Base-by-base conservation (phyloP, 2,888 invertebrate species). In the Caenorhabditis sp. region DNA sequence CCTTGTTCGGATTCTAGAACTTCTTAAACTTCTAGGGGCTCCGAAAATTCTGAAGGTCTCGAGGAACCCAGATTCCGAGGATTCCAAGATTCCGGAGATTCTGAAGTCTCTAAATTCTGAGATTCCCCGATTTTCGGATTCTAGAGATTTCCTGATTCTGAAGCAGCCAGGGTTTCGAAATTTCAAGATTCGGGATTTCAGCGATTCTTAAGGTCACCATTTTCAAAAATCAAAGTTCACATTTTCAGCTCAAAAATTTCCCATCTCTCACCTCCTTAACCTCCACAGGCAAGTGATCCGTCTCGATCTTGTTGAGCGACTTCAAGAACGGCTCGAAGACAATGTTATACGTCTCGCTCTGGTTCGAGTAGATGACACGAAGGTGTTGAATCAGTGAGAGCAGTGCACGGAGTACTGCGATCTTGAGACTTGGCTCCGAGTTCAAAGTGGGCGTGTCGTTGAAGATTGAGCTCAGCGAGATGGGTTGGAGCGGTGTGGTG, bases 261-360 rank as follows among this genome's bases (percentile, higher is more conserved):
- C 1, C n/a, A 31, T 6, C 7, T 31, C 31, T 31, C 2, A 47
- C 47, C 10, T 86, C 87, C 12, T 31, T 28, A 10, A 85, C n/a
- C 16, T 74, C 64, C 12, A 35, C 64, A 3, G 86, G 82, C 38
- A 87, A 64, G n/a, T 56, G 12, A 12, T 56, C 38, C 4, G 77
- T 72, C 7, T 84, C 16, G 28, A 87, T 85, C 22, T 49, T 26
- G 19, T 75, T 58, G 26, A 87, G 63, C 26, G 86, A 63, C 7
- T 38, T n/a, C 0, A 86, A 54, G 44, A 87, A 80, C 31, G 87
- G 87, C 24, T 81, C 72, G 59, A 84, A 86, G 69, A 76, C 31
- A 24, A 86, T 83, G 24, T 82, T 82, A 66, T 85, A 88, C 1
- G 86, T 75, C 22, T 83, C 76, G n/a, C 68, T 75, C 59, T 87